phyloP scores from a whole-genome alignment of 2,797 vertebrate species.

The Pteropus rufus region DNA sequence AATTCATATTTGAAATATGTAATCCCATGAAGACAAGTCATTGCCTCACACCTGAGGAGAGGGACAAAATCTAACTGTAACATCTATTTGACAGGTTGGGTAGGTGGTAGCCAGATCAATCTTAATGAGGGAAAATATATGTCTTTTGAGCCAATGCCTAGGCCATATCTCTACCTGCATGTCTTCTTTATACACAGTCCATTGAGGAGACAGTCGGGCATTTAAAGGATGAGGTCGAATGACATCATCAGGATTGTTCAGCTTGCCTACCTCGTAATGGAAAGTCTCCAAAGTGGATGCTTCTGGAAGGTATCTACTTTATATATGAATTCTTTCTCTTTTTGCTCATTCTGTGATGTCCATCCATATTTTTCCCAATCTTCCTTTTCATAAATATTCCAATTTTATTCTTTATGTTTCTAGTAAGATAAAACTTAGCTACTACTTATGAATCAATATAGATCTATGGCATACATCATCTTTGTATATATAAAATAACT shows the following conservation, averaged over 20 bases:
- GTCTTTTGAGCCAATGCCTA: neutral
- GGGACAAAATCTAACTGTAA: neutral
- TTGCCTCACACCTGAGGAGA: neutral
- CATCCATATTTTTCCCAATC: neutral
- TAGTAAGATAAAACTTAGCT: neutral
- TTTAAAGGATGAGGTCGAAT: neutral
- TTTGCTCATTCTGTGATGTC: neutral
- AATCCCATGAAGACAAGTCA: neutral
- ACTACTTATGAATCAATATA: neutral
- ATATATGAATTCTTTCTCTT: neutral
- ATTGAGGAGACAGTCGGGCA: neutral
- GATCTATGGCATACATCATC: neutral
- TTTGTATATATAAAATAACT: neutral
- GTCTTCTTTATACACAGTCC: neutral
- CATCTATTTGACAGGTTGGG: neutral
- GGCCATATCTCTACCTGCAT: neutral
- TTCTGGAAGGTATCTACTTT: neutral
- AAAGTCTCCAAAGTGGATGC: neutral
- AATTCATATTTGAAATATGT: constrained; percentile 1
- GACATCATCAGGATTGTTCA: neutral
- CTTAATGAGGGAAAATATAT: neutral
- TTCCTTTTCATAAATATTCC: constrained; percentile 1
- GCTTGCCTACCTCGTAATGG: neutral
- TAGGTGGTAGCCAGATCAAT: neutral
- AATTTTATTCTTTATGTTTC: neutral